Base-by-base conservation (phyloP, 2,113 vertebrate genomes). In the Orthonyx spaldingii region DNA sequence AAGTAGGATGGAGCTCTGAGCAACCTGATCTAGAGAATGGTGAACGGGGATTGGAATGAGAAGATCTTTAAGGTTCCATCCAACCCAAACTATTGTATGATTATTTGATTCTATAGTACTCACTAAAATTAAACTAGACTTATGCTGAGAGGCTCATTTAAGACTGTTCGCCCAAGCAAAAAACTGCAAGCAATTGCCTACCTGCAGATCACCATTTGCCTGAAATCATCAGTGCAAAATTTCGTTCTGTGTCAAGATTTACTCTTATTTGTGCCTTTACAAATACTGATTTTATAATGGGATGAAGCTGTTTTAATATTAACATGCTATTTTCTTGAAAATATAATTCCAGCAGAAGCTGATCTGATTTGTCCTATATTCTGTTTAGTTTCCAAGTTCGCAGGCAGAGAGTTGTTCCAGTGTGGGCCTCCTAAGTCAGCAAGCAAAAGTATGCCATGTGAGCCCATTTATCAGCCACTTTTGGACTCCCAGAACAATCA, bases 381-480 rank as follows among this genome's bases (percentile, higher is more conserved):
- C 41, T 63, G 78, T 97, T 79, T 88, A 98, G 98, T 98, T 71
- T 98, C 98, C 39, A 97, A 97, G 30, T 98, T 98, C 85, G 93
- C 97, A 87, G 97, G 97, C 49, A 96, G 94, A 93, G 96, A 98
- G 53, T 85, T 98, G 17, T 92, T 98, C 75, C 89, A 87, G 60
- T 92, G 89, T 52, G 96, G 96, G 28, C 97, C 96, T 59, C 98
- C 98, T 47, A 98, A 98, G 91, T 97, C 90, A 82, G 93, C 97
- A 69, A 92, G 84, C 37, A 95, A 53, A 90, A 78, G 69, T 70
- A 88, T 2, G 3, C 83, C 82, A 13, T 63, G 77, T 74, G 96
- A 98, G 33, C 91, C 97, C 46, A 97, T 90, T 90, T 98, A 90
- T 98, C 97, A 44, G 88, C 91, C 76, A 30, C 97, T 97, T 76